Evolutionary conservation across 2,113 vertebrate genomes (phyloP).

Genomic region (Ginglymostoma cirratum): DNA sequence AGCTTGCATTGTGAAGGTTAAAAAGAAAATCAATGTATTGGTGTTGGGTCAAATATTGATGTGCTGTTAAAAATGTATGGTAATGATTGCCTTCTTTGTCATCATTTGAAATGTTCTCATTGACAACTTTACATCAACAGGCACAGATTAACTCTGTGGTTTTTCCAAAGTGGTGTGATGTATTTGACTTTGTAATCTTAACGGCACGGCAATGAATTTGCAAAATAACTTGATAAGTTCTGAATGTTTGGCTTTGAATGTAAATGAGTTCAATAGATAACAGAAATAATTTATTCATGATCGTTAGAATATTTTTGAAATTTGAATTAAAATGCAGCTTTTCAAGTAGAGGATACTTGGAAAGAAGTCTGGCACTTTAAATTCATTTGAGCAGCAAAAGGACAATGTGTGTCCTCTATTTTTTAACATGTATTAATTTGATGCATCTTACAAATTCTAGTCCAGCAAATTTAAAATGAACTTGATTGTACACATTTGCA

Average conservation of each 20-base stretch:
- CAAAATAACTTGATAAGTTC: not conserved
- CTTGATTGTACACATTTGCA: not conserved
- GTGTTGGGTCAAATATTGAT: not conserved
- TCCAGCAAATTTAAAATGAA: not conserved
- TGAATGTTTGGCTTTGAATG: not conserved
- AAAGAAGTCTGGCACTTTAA: not conserved
- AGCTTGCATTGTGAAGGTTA: not conserved
- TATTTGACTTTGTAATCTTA: not conserved
- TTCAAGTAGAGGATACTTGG: not conserved
- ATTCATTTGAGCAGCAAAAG: not conserved
- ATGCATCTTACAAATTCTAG: not conserved
- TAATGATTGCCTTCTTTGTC: not conserved
- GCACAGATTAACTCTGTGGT: not conserved
- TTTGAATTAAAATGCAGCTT: not conserved
- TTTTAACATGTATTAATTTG: not conserved
- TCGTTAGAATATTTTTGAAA: not conserved
- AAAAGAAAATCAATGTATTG: not conserved
- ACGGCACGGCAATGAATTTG: no score
- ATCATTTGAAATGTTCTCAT: not conserved
- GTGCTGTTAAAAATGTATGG: not conserved
- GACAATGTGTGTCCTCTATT: not conserved
- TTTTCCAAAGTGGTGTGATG: not conserved
- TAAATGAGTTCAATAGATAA: not conserved
- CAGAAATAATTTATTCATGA: not conserved
- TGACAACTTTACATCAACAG: not conserved